A percentile compares a stretch with the other conserved stretches of the same genome.
Conservation (phyloP, 2,888 invertebrate genomes). For the Agrotis exclamationis region DNA sequence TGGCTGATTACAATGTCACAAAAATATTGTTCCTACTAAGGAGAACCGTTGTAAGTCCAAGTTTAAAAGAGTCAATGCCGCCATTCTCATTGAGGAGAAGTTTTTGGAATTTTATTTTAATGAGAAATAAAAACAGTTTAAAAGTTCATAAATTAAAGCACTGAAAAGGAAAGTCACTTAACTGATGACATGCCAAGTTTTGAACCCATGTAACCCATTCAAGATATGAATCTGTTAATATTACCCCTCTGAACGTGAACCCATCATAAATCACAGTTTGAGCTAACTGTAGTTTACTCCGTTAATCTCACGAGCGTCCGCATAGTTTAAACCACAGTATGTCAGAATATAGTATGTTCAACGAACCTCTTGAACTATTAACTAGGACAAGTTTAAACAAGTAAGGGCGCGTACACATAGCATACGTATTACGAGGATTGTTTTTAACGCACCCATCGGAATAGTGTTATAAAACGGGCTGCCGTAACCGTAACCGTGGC, state of each 20-base stretch:
- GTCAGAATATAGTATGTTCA: constrained; percentile 17
- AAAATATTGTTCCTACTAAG: too few relatives aligned
- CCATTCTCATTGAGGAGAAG: too few relatives aligned
- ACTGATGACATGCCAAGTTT: neutral
- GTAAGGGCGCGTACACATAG: too few relatives aligned
- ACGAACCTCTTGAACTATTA: neutral
- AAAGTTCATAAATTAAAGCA: neutral
- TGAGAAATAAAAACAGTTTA: neutral
- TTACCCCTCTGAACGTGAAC: neutral
- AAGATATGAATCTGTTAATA: constrained; percentile 9
- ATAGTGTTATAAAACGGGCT: too few relatives aligned
- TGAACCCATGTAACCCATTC: too few relatives aligned
- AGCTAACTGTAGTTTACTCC: neutral
- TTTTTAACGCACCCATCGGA: too few relatives aligned
- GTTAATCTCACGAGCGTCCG: constrained; percentile 18
- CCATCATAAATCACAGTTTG: constrained; percentile 21
- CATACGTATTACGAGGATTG: too few relatives aligned
- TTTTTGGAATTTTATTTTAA: too few relatives aligned
- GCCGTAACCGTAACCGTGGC: too few relatives aligned
- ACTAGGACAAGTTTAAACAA: constrained; percentile 7
- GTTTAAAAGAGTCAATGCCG: neutral
- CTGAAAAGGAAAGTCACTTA: neutral
- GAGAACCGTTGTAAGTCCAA: too few relatives aligned
- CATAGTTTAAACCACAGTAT: neutral
- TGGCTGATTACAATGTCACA: too few relatives aligned